These are phyloP conservation scores for Eumeta japonica DNA, from an alignment of 1,140 invertebrate species.

Conservation along the genomic window DNA sequence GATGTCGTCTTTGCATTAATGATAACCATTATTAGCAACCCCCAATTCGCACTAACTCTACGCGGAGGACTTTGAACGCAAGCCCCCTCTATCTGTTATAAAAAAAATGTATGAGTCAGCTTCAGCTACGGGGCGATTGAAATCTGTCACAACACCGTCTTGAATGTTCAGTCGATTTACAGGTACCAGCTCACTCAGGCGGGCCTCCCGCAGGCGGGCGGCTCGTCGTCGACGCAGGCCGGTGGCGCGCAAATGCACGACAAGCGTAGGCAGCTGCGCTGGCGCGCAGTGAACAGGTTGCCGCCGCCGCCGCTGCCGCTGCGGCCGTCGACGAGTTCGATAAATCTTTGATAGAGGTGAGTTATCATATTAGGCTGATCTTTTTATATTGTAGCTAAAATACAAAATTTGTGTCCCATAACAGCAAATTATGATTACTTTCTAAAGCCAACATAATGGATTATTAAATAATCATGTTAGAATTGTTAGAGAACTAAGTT, in stretches of 20 bases:
- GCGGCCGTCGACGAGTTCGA: slow-evolving; percentile 42
- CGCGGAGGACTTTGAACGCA: no score
- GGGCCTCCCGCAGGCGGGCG: slow-evolving; percentile 21
- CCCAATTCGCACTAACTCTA: no score
- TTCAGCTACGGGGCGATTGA: no score
- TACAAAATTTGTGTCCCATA: background rate
- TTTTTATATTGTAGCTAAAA: background rate
- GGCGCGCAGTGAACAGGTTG: no score
- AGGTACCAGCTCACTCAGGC: slow-evolving; percentile 38
- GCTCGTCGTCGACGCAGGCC: slow-evolving; percentile 17
- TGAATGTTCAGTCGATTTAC: no score
- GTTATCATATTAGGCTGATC: slow-evolving; percentile 1
- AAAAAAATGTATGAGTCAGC: no score
- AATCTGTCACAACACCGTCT: no score
- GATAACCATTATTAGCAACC: no score
- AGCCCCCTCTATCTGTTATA: no score
- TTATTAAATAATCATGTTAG: background rate
- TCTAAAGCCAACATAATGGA: background rate
- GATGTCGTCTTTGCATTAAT: no score
- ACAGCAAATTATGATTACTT: background rate
- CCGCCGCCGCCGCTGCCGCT: no score
- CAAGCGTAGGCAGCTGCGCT: slow-evolving; percentile 27
- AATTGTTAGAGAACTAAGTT: background rate
- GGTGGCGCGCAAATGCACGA: slow-evolving; percentile 27
- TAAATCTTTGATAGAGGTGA: slow-evolving; percentile 50